Evolutionary conservation across 2,797 vertebrate genomes (phyloP), one percentile per base, ranked within the genome.

Genomic region (Enoplosus armatus): DNA sequence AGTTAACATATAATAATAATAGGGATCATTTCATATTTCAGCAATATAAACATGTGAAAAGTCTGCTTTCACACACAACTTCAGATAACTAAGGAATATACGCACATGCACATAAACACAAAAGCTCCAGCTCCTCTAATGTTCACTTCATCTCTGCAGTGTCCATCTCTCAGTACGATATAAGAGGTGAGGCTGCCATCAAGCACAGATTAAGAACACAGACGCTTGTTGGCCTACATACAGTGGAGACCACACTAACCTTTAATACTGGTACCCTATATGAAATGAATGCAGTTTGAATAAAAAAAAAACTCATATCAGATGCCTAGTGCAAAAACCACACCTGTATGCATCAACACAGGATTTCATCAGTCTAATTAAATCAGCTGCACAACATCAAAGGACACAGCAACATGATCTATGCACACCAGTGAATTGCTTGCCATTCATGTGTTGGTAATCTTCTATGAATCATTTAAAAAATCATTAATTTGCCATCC

Each of bases 351-450:
- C 15, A 29, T 65, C 41, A 62, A 50, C 29, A 29, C 10, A 43
- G 50, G 41, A 47, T 67, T 58, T 67, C 35, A 54, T 66, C 41
- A 61, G 55, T 39, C 22, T 29, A 64, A 81, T 68, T 51, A 50
- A 72, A 80, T 72, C 26, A 54, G 51, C 20, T 16, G 8, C 41
- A 39, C 45, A 60, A 35, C 24, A 63, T 59, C 58, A 72, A 75
- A 80, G 51, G 10, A 54, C 10, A 35, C 26, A 12, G 47, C n/a
- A 72, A 45, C 31, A 54, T 47, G 11, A 10, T 55, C 41, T 35
- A 8, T 45, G 56, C 16, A 39, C 47, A 53, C 35, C n/a, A 55
- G 8, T n/a, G 14, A 66, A 62, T 15, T 41, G 50, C 53, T 60
- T 9, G 1, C 22, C 29, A 72, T 65, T 69, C 31, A 31, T 33